Base-by-base conservation (phyloP, 1,140 invertebrate species). In the Octopus sinensis region DNA sequence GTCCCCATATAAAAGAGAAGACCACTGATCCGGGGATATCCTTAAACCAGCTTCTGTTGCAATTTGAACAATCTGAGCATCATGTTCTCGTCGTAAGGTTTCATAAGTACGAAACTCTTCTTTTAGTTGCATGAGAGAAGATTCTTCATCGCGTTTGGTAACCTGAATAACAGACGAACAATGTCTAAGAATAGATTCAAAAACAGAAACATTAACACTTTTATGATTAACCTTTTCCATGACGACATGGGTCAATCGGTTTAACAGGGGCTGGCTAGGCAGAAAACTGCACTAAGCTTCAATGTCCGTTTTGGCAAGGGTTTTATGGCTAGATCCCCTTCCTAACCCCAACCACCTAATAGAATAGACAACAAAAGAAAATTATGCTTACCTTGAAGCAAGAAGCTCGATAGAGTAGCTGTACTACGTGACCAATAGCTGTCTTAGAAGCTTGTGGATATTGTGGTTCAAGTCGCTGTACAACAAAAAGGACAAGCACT, bases 381-480 rank as follows among this genome's bases (percentile, higher is more conserved):
- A 62, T 62, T 52, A 12, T 52, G 76, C 82, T 91, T 91, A 97
- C 96, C 92, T 98, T 98, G 90, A 99, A 99, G 92, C 98, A 99
- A 80, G 96, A 98, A 73, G 98, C 98, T 86, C 98, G 93, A 88
- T 99, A 99, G 0, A 99, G 92, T 17, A 99, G 92, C 90, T 99
- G 98, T 43, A 99, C 98, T 54, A 99, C 98, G 92, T 99, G 98
- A 4, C 98, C 98, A 88, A 99, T 98, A 88, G 96, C 97, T 7
- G 97, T 99, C 92, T 99, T 99, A 6, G 97, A 98, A 76, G 97
- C 96, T 92, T 99, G 97, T 5, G 97, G 96, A 92, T 98, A 99
- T 90, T 97, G 96, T 62, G 96, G 94, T 89, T 97, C 95, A 81
- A 99, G 92, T 87, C 96, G 93, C 92, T 99, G 97, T 68, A 99